These are phyloP conservation scores for Allacma fusca DNA, from an alignment of 2,888 invertebrate species.

Conservation along the genomic window DNA sequence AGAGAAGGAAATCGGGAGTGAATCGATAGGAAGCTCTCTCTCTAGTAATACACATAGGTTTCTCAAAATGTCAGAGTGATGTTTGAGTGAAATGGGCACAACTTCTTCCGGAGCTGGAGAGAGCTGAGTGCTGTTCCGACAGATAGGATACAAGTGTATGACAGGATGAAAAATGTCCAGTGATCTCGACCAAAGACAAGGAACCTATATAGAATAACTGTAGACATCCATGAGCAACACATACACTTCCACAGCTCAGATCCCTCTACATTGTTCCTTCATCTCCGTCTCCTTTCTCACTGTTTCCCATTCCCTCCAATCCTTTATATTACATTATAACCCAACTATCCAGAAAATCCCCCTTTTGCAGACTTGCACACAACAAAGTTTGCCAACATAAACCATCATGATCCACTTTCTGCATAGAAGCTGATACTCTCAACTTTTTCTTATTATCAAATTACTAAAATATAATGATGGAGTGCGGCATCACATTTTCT, in stretches of 20 bases:
- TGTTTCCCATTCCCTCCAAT: neutral
- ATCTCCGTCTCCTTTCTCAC: neutral
- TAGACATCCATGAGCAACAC: slow-evolving; percentile 16
- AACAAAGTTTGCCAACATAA: slow-evolving; percentile 12
- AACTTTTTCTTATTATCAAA: slow-evolving; percentile 30
- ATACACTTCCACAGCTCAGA: neutral
- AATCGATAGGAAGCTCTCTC: slow-evolving; percentile 21
- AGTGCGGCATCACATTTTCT: slow-evolving; percentile 16
- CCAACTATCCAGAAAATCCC: neutral
- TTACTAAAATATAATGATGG: slow-evolving; percentile 13
- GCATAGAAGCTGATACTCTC: slow-evolving; percentile 21
- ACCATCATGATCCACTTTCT: slow-evolving; percentile 24
- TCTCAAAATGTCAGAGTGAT: slow-evolving; percentile 36
- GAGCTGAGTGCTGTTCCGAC: slow-evolving; percentile 42
- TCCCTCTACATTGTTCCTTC: neutral
- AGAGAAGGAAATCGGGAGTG: neutral
- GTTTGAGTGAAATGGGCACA: slow-evolving; percentile 32
- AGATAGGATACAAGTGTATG: slow-evolving; percentile 43
- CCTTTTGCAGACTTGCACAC: neutral
- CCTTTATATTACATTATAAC: neutral
- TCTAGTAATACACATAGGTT: slow-evolving; percentile 21
- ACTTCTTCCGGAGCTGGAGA: slow-evolving; percentile 38
- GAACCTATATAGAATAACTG: slow-evolving; percentile 5
- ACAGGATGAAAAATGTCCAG: slow-evolving; percentile 44
- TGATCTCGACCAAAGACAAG: slow-evolving; percentile 39